Evolutionary conservation across 2,797 vertebrate genomes (phyloP).

Genomic region (Calcarius lapponicus): DNA sequence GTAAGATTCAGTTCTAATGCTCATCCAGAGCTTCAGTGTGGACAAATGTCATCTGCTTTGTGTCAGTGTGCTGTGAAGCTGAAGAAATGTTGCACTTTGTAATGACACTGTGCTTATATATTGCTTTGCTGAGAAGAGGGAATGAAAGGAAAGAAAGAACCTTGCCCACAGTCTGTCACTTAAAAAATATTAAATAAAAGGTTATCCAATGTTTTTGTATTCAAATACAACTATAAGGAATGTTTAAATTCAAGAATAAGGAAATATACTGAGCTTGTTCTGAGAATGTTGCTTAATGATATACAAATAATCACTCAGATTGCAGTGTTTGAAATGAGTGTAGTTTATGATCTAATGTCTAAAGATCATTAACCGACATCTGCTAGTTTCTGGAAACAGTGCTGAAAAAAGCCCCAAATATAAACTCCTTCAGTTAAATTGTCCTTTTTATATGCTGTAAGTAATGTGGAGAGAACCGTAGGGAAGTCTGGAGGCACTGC

Average conservation of each 20-base stretch:
- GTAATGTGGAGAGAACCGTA: not conserved
- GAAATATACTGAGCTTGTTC: not conserved
- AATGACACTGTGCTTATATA: not conserved
- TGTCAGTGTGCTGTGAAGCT: not conserved
- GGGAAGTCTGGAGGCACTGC: conserved; percentile 22
- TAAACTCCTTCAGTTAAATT: conserved; percentile 46
- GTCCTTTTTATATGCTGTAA: conserved; percentile 47
- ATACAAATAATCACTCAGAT: conserved; percentile 8
- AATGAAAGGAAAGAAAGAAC: not conserved
- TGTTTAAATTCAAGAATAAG: not conserved
- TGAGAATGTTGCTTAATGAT: conserved; percentile 18
- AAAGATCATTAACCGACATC: conserved; percentile 52
- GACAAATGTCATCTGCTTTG: conserved; percentile 25
- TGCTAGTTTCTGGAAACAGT: conserved; percentile 41
- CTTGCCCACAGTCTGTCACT: not conserved
- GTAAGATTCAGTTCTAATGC: conserved; percentile 7
- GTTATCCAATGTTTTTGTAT: not conserved
- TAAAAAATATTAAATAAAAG: not conserved
- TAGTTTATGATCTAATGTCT: conserved; percentile 51
- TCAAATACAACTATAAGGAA: not conserved
- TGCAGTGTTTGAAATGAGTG: conserved; percentile 18
- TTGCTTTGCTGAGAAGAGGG: conserved; percentile 7
- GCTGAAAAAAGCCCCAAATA: conserved; percentile 22
- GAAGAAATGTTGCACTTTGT: conserved; percentile 16
- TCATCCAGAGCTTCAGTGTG: not conserved